Evolutionary conservation across 2,113 vertebrate species (phyloP).

Genomic region (Otis tarda): DNA sequence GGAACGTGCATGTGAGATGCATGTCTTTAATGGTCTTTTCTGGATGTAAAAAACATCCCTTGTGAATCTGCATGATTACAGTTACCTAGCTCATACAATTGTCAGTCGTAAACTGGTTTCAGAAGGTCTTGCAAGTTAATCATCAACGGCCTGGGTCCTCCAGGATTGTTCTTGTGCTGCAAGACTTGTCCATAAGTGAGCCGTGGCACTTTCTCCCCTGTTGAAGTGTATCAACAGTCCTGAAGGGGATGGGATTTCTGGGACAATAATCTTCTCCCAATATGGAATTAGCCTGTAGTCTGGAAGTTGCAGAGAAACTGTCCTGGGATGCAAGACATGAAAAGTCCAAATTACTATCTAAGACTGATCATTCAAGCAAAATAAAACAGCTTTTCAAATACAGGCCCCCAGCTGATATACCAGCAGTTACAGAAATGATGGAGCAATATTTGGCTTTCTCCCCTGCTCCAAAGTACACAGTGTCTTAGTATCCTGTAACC

Average conservation of each 20-base stretch:
- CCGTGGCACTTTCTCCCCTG: neutral
- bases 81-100: neutral
- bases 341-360: neutral
- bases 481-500: neutral
- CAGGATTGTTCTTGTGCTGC: neutral
- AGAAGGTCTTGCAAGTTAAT: neutral
- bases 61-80: neutral
- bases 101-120: neutral
- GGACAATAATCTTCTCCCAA: rapidly evolving
- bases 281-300: neutral
- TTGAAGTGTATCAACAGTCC: neutral
- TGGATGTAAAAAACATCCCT: neutral
- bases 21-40: neutral
- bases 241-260: neutral
- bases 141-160: neutral
- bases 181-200: neutral
- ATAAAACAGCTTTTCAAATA: neutral
- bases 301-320: neutral
- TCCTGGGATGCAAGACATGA: neutral
- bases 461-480: neutral
- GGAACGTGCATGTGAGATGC: neutral
- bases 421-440: neutral
- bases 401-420: neutral
- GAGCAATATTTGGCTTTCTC: neutral
- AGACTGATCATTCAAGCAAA: neutral